Percentiles rank a stretch among this genome's conserved stretches.
Conservation (phyloP, 2,113 vertebrate species). For the Eupsittula cactorum region DNA sequence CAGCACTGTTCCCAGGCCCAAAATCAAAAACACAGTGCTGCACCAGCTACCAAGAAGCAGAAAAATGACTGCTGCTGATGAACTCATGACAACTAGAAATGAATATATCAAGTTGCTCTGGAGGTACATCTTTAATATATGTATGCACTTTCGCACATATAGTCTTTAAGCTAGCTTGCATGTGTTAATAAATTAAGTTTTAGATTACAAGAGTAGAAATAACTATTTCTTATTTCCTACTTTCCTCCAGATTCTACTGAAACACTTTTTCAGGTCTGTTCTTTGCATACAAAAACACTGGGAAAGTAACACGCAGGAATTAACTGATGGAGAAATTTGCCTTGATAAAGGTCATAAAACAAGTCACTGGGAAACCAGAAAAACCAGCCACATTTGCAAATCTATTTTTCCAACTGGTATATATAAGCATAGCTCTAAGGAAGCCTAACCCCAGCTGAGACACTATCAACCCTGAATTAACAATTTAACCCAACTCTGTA, state of each 20-base stretch:
- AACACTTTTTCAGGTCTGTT: neutral
- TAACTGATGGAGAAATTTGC: neutral
- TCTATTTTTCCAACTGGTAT: neutral
- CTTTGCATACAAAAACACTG: neutral
- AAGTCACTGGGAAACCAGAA: neutral
- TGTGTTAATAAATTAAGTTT: neutral
- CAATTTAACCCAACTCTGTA: neutral
- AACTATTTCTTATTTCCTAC: neutral
- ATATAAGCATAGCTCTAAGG: neutral
- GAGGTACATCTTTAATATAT: neutral
- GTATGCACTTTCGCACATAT: neutral
- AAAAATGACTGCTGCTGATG: no score
- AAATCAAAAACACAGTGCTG: no score
- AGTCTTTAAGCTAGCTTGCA: neutral
- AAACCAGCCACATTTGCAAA: neutral
- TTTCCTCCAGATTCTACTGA: neutral
- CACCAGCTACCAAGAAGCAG: no score
- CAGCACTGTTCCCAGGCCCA: no score
- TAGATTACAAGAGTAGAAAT: neutral
- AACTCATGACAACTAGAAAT: neutral
- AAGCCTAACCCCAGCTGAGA: neutral
- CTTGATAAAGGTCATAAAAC: neutral
- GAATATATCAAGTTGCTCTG: neutral
- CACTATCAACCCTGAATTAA: neutral
- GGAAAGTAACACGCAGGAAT: neutral